Conservation (phyloP, 2,888 invertebrate species). For the Lepidocyrtoides sp. region DNA sequence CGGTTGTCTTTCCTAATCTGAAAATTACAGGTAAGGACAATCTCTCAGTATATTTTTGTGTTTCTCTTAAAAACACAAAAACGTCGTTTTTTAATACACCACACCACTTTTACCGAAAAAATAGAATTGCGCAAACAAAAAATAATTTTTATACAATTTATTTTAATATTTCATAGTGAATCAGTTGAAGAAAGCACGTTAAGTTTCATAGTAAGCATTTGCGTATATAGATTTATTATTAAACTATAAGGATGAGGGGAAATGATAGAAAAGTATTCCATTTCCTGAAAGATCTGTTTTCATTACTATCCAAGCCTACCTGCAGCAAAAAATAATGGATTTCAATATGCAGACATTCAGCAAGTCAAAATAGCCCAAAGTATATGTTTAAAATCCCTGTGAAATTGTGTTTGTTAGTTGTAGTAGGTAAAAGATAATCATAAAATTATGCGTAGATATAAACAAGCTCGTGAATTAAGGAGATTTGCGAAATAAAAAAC, state of each 20-base stretch:
- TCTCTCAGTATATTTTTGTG: not conserved
- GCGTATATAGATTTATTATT: not conserved
- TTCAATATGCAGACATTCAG: not conserved
- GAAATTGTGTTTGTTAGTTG: constrained; percentile 1
- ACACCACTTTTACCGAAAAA: not conserved
- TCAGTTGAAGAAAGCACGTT: constrained; percentile 39
- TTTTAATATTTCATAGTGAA: constrained; percentile 13
- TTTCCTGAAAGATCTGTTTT: constrained; percentile 13
- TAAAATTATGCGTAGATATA: constrained; percentile 21
- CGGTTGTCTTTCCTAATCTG: constrained; percentile 18
- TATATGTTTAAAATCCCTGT: not conserved
- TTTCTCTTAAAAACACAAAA: not conserved
- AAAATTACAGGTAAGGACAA: not conserved
- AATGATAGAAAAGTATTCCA: not conserved
- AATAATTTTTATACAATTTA: not conserved
- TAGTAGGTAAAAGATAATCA: not conserved
- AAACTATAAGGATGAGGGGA: not conserved
- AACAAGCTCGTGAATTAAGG: constrained; percentile 63
- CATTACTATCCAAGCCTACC: not conserved
- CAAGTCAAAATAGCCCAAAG: not conserved
- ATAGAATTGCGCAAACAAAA: too few relatives aligned
- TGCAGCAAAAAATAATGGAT: not conserved
- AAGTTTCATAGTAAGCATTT: not conserved
- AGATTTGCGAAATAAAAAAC: constrained; percentile 58
- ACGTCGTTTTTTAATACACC: not conserved